Percentiles rank a stretch among this genome's conserved stretches.
These are phyloP conservation scores for Polyodon spathula DNA, from an alignment of 2,113 vertebrate species.

Conservation along the genomic window DNA sequence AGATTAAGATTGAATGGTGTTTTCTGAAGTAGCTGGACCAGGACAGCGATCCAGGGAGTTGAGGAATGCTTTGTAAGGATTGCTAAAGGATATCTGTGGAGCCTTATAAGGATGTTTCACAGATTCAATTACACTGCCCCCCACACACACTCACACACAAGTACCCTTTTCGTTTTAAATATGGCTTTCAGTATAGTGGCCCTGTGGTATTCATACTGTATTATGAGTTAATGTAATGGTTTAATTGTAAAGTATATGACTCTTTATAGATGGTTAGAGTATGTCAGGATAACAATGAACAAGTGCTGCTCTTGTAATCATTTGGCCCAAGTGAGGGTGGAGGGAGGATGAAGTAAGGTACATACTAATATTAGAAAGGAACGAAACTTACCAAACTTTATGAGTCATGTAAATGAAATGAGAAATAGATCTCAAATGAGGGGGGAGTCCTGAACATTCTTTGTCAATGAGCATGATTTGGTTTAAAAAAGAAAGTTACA, in stretches of 20 bases:
- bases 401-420: conserved; percentile 8
- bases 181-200: not conserved
- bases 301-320: not conserved
- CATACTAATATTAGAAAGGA: conserved; percentile 10
- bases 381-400: not conserved
- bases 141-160: not conserved
- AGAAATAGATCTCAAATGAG: not conserved
- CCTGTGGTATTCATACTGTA: not conserved
- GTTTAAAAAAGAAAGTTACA: not conserved
- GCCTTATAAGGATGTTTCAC: not conserved
- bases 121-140: not conserved
- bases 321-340: not conserved
- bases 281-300: not conserved
- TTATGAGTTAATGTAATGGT: not conserved
- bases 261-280: not conserved
- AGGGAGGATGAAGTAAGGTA: conserved; percentile 1
- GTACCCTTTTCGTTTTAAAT: not conserved
- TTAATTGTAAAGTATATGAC: not conserved
- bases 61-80: not conserved
- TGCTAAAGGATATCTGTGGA: not conserved
- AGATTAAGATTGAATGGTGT: not conserved
- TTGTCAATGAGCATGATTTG: not conserved
- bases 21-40: not conserved
- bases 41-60: not conserved
- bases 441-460: not conserved